A percentile compares a stretch with the other conserved stretches of the same genome.
phyloP scores from a whole-genome alignment of 1,140 invertebrate species.

The Hycleus cichorii region DNA sequence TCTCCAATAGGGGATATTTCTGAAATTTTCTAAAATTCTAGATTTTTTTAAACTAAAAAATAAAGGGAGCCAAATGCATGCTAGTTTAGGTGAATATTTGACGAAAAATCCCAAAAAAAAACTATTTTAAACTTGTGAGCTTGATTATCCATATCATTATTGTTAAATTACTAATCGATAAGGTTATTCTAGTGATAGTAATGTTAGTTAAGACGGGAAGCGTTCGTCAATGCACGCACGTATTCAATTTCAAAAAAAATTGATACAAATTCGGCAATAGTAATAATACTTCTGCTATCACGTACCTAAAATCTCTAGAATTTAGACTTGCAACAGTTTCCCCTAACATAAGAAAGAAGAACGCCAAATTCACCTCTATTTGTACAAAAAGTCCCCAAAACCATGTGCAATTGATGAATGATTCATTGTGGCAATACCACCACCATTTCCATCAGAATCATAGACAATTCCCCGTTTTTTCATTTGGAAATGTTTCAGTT shows the following conservation, averaged over 20 bases:
- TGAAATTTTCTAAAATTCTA: constrained; percentile 5
- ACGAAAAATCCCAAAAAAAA: background rate
- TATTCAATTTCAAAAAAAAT: constrained; percentile 14
- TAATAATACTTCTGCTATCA: constrained; percentile 27
- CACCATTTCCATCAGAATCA: background rate
- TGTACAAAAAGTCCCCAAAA: background rate
- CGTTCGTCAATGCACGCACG: constrained; percentile 24
- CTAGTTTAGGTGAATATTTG: constrained; percentile 2
- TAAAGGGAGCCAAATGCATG: constrained; percentile 21
- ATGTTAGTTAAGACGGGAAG: constrained; percentile 4
- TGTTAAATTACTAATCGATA: constrained; percentile 7
- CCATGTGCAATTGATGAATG: constrained; percentile 30
- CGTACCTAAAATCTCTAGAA: constrained; percentile 30
- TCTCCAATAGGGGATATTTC: constrained; percentile 5
- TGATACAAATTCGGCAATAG: background rate
- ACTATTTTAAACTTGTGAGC: constrained; percentile 24
- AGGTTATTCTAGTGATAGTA: constrained; percentile 9
- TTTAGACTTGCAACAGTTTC: background rate
- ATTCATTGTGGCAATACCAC: constrained; percentile 36
- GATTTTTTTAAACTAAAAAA: constrained; percentile 17
- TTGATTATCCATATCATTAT: constrained; percentile 30
- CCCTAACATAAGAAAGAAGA: too few species aligned
- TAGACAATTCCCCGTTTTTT: too few species aligned
- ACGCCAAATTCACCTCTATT: too few species aligned
- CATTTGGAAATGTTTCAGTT: too few species aligned